Evolutionary conservation across 2,888 invertebrate species (phyloP).

Genomic region (Cerastoderma edule): DNA sequence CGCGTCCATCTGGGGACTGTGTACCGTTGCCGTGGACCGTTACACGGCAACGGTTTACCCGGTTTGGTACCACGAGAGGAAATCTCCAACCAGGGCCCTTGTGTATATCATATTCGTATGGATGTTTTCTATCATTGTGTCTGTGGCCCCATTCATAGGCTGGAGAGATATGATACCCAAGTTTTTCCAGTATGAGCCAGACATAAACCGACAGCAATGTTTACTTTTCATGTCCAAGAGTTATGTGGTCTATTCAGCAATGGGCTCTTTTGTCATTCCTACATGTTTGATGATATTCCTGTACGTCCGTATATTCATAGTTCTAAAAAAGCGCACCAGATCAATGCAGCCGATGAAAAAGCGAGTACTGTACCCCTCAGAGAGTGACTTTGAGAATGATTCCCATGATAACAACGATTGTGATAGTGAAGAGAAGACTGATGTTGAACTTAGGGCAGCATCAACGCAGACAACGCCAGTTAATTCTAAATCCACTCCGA

Average conservation of each 20-base stretch:
- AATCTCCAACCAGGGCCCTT: slow-evolving; percentile 78
- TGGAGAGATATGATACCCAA: slow-evolving; percentile 78
- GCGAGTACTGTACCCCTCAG: slow-evolving; percentile 57
- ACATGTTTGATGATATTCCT: slow-evolving; percentile 81
- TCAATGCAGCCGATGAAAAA: slow-evolving; percentile 66
- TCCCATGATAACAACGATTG: slow-evolving; percentile 48
- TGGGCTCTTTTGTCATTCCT: slow-evolving; percentile 83
- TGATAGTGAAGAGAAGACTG: slow-evolving; percentile 56
- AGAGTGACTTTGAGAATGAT: slow-evolving; percentile 66
- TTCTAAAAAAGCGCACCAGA: slow-evolving; percentile 77
- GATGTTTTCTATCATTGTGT: slow-evolving; percentile 82
- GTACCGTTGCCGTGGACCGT: slow-evolving; percentile 83
- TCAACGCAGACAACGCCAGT: slow-evolving; percentile 60
- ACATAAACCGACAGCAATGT: slow-evolving; percentile 77
- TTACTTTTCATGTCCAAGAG: slow-evolving; percentile 80
- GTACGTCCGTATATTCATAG: slow-evolving; percentile 82
- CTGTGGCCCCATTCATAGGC: slow-evolving; percentile 82
- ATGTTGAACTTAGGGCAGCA: slow-evolving; percentile 53
- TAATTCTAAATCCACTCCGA: slow-evolving; percentile 25
- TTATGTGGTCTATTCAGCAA: slow-evolving; percentile 83
- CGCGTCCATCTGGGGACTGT: slow-evolving; percentile 84
- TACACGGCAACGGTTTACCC: slow-evolving; percentile 84
- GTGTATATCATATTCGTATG: slow-evolving; percentile 83
- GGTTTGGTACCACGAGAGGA: slow-evolving; percentile 82
- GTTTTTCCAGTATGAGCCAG: slow-evolving; percentile 71